A percentile compares a stretch with the other conserved stretches of the same genome.
phyloP scores from a whole-genome alignment of 2,113 vertebrate species.

The Mus pahari region DNA sequence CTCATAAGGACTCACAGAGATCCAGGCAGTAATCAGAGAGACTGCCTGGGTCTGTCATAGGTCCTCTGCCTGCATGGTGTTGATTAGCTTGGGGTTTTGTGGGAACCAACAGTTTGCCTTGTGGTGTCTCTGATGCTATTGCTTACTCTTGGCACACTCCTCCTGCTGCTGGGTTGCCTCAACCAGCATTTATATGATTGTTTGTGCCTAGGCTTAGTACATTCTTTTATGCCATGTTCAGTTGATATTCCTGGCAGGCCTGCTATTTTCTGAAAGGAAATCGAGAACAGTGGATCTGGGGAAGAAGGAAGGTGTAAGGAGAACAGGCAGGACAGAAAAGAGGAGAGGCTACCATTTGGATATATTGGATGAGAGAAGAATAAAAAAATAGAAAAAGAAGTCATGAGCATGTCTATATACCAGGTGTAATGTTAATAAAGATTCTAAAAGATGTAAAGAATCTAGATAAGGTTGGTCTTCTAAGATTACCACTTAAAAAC shows the following conservation, averaged over 20 bases:
- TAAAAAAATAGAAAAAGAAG: not conserved
- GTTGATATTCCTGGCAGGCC: not conserved
- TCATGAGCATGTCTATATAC: not conserved
- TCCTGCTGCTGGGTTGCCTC: not conserved
- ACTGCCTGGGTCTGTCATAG: not conserved
- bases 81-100: not conserved
- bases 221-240: not conserved
- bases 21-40: not conserved
- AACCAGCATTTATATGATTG: not conserved
- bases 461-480: not conserved
- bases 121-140: not conserved
- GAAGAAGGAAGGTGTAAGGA: not conserved
- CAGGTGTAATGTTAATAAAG: not conserved
- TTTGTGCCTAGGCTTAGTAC: not conserved
- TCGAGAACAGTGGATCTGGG: not conserved
- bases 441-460: no score
- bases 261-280: not conserved
- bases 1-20: not conserved
- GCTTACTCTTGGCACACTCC: not conserved
- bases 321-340: not conserved
- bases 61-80: not conserved
- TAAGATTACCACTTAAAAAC: not conserved
- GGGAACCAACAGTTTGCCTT: not conserved
- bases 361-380: not conserved
- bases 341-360: not conserved